phyloP scores from a whole-genome alignment of 2,113 vertebrate species.

The Leptodactylus fuscus region DNA sequence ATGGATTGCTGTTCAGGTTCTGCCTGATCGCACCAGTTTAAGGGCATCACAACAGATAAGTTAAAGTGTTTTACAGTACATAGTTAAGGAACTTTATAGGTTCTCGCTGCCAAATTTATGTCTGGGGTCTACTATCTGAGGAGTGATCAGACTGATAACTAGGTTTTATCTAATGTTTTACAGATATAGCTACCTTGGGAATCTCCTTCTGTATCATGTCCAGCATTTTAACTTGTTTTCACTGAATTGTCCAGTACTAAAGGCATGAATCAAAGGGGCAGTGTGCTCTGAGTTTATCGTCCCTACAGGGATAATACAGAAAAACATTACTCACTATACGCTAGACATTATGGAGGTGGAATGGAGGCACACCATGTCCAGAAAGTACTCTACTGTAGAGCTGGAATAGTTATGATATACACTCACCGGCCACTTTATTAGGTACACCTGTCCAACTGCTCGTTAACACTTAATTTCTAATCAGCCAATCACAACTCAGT shows the following conservation, averaged over 20 bases:
- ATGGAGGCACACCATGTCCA: no score
- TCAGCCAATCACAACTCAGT: no score
- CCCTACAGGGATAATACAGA: background rate
- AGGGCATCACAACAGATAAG: conserved; percentile 2
- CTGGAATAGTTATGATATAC: no score
- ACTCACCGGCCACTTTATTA: no score
- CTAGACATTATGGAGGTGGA: no score
- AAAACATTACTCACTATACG: no score
- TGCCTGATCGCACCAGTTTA: background rate
- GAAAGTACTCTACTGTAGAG: no score
- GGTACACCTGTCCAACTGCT: no score
- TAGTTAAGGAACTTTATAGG: background rate
- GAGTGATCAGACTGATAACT: background rate
- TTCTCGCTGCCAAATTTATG: background rate
- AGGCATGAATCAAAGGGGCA: background rate
- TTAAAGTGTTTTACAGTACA: background rate
- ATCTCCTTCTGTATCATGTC: background rate
- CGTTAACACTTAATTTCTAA: no score
- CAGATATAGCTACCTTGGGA: background rate
- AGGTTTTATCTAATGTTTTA: background rate
- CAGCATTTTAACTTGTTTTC: background rate
- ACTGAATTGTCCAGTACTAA: background rate
- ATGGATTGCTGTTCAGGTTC: background rate
- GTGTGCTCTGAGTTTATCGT: background rate
- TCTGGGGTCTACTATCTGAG: background rate